Evolutionary conservation across 1,140 invertebrate species (phyloP).

Genomic region (Drosophila lini): DNA sequence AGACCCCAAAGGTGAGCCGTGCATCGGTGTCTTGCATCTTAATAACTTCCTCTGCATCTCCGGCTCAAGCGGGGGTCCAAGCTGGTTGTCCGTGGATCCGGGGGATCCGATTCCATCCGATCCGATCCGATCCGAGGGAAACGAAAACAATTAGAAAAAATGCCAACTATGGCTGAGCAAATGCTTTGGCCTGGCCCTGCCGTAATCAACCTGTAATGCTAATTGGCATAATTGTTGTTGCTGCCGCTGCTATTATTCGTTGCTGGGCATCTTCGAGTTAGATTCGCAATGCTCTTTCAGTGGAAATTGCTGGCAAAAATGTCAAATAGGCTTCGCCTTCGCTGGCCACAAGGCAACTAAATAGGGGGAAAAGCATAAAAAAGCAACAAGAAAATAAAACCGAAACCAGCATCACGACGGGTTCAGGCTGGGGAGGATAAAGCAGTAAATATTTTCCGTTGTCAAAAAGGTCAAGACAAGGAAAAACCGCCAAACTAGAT

Average conservation of each 20-base stretch:
- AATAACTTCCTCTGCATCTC: slow-evolving; percentile 66
- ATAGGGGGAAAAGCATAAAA: slow-evolving; percentile 43
- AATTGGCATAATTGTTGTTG: slow-evolving; percentile 77
- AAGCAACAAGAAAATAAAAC: slow-evolving; percentile 61
- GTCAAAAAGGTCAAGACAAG: slow-evolving; percentile 75
- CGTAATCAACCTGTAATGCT: slow-evolving; percentile 80
- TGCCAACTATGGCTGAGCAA: slow-evolving; percentile 55
- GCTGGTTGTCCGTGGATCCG: not conserved
- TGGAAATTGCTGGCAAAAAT: slow-evolving; percentile 77
- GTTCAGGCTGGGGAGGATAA: slow-evolving; percentile 66
- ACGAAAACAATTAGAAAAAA: slow-evolving; percentile 62
- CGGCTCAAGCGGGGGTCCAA: slow-evolving; percentile 8
- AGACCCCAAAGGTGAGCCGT: slow-evolving; percentile 53
- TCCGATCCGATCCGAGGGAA: slow-evolving; percentile 16
- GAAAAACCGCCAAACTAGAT: slow-evolving; percentile 65
- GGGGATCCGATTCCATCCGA: not conserved
- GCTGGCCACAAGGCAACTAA: slow-evolving; percentile 56
- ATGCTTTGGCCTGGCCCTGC: slow-evolving; percentile 42
- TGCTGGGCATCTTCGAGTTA: slow-evolving; percentile 51
- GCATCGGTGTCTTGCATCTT: slow-evolving; percentile 50
- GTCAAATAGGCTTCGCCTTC: slow-evolving; percentile 72
- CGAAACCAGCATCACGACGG: slow-evolving; percentile 76
- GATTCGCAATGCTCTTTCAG: slow-evolving; percentile 71
- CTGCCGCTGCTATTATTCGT: slow-evolving; percentile 46
- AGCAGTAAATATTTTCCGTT: slow-evolving; percentile 72